Evolutionary conservation across 2,797 vertebrate species (phyloP).

Genomic region (Scarus forsteni): DNA sequence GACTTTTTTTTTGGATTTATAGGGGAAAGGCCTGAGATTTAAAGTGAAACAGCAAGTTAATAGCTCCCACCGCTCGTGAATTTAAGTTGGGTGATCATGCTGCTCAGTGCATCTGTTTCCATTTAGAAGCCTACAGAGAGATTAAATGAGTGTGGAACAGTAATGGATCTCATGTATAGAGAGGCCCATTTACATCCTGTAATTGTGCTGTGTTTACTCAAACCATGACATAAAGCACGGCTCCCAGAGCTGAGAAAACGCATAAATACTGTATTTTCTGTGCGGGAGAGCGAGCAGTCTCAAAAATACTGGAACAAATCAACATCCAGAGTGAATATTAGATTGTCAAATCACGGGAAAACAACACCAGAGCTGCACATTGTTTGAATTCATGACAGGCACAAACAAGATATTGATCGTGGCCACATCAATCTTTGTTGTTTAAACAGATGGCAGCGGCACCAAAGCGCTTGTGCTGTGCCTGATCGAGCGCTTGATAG

Average conservation of each 20-base stretch:
- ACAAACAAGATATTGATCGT: constrained; percentile 37
- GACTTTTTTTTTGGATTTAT: not conserved
- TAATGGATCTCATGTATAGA: constrained; percentile 65
- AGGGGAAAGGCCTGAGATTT: constrained; percentile 3
- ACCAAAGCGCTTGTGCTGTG: constrained; percentile 48
- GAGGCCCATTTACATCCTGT: constrained; percentile 65
- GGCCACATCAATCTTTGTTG: constrained; percentile 57
- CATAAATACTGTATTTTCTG: constrained; percentile 53
- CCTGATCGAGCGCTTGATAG: constrained; percentile 72
- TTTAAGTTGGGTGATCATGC: constrained; percentile 44
- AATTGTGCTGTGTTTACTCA: constrained; percentile 67
- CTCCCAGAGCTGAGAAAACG: constrained; percentile 27
- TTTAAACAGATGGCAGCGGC: constrained; percentile 66
- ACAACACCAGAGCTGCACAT: constrained; percentile 11
- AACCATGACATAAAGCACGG: constrained; percentile 52
- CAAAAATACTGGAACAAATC: constrained; percentile 19
- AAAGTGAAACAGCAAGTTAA: constrained; percentile 35
- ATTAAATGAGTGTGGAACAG: constrained; percentile 63
- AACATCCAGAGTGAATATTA: not conserved
- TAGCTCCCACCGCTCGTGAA: constrained; percentile 43
- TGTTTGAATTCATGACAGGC: constrained; percentile 1
- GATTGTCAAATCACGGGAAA: constrained; percentile 19
- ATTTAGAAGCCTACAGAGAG: constrained; percentile 62
- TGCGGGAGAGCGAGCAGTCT: constrained; percentile 25
- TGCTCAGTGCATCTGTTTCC: constrained; percentile 69